Base-by-base conservation (phyloP, 1,140 invertebrate genomes). In the Agraylea sexmaculata region DNA sequence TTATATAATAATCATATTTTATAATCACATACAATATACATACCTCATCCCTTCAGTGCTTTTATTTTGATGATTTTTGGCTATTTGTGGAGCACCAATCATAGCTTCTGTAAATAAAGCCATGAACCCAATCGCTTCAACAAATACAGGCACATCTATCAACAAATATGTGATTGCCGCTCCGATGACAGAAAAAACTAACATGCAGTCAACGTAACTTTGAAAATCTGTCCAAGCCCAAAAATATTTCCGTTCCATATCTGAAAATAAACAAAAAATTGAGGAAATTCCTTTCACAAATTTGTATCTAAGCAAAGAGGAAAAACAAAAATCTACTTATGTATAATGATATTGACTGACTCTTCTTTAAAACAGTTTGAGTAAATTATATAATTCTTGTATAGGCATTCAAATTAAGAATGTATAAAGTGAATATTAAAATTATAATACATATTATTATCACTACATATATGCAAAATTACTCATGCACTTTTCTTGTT, bases 141-240 rank as follows among this genome's bases (percentile, higher is more conserved):
- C 82, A 60, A 91, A 92, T 47, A 83, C 66, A 12, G 74, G 63
- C 51, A 82, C 73, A 50, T 86, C 77, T 38, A 91, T 70, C 55
- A 97, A 76, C 27, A 95, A 54, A 64, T 89, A 96, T 57, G 90
- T 96, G 19, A 94, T 54, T 13, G 88, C 58, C 23, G 87, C 84
- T 16, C 85, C 77, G 4, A 84, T 57, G 12, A 83, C 74, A 37
- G 84, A 82, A 62, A 99, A 93, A 2, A 85, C 69, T 32, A 87
- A 61, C 68, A 94, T 80, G 57, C 91, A 98, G 56, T 96, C 84
- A 43, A 98, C 53, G 55, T 97, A 99, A 30, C 91, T 96, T 57
- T 86, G 80, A 59, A 98, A 95, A 66, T 98, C 92, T 42, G 91
- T 95, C 95, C 95, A 99, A 56, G 87, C 83, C 95, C 95, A 99